phyloP scores from a whole-genome alignment of 2,113 vertebrate species.

The Larimichthys crocea region DNA sequence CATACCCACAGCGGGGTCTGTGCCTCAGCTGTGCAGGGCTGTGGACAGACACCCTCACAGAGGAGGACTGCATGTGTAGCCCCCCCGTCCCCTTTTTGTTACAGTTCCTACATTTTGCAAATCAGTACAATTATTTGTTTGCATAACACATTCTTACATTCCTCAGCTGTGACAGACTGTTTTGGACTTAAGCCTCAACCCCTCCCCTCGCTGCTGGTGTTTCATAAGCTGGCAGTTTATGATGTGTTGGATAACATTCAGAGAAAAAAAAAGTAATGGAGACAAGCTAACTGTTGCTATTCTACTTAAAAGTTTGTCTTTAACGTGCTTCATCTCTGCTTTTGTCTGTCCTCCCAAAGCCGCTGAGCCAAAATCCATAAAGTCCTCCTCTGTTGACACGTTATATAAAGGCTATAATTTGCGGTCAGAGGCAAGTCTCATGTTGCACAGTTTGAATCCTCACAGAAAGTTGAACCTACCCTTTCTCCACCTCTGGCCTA shows the following conservation, averaged over 20 bases:
- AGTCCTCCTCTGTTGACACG: constrained; percentile 23
- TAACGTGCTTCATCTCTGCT: not conserved
- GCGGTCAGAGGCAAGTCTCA: constrained; percentile 8
- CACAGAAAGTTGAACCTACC: not conserved
- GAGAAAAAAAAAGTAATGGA: not conserved
- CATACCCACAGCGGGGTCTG: not conserved
- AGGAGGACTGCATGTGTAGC: not conserved
- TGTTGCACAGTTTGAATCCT: constrained; percentile 32
- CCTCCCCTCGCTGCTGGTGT: constrained; percentile 13
- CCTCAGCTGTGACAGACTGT: not conserved
- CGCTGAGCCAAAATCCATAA: not conserved
- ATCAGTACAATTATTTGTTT: not conserved
- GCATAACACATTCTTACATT: not conserved
- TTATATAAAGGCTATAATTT: constrained; percentile 17
- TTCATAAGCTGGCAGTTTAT: constrained; percentile 44
- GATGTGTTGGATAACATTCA: constrained; percentile 49
- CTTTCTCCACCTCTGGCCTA: constrained; percentile 5
- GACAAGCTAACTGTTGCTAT: not conserved
- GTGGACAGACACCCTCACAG: not conserved
- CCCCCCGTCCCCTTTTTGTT: not conserved
- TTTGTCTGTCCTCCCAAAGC: not conserved
- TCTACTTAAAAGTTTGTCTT: not conserved
- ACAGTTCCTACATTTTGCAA: not conserved
- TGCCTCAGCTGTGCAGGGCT: not conserved
- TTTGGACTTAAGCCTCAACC: not conserved